Evolutionary conservation across 1,140 invertebrate species (phyloP).

Genomic region (Triops longicaudatus): DNA sequence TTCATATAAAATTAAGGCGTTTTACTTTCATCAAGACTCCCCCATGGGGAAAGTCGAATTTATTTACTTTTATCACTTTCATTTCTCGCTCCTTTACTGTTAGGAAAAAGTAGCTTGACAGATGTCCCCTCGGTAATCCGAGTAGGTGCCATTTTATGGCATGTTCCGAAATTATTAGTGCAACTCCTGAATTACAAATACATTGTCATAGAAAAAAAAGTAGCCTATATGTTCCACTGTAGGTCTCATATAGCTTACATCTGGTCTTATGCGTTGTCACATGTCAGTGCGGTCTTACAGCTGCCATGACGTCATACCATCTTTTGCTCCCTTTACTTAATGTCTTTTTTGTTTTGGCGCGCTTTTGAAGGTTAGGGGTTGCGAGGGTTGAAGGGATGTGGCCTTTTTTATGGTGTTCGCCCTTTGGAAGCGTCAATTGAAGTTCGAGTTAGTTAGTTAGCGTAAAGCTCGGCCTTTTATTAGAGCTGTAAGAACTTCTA

Average conservation of each 20-base stretch:
- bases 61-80: too few relatives aligned
- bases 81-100: too few relatives aligned
- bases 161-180: background rate
- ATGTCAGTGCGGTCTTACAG: constrained; percentile 3
- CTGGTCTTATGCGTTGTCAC: background rate
- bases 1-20: too few relatives aligned
- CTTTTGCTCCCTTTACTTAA: background rate
- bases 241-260: background rate
- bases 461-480: background rate
- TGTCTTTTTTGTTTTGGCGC: background rate
- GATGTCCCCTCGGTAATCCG: too few relatives aligned
- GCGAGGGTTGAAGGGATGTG: background rate
- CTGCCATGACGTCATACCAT: background rate
- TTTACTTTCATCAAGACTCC: too few relatives aligned
- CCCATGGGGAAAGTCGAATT: too few relatives aligned
- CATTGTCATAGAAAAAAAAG: background rate
- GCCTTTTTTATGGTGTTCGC: background rate
- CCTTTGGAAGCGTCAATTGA: background rate
- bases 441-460: constrained; percentile 7
- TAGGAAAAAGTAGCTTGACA: too few relatives aligned
- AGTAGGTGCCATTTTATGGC: too few relatives aligned
- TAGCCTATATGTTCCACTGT: background rate
- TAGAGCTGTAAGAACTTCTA: background rate
- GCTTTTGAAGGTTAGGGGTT: background rate
- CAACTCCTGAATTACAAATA: background rate